Evolutionary conservation across 2,888 invertebrate species (phyloP).

Genomic region (Philereme vetulata): DNA sequence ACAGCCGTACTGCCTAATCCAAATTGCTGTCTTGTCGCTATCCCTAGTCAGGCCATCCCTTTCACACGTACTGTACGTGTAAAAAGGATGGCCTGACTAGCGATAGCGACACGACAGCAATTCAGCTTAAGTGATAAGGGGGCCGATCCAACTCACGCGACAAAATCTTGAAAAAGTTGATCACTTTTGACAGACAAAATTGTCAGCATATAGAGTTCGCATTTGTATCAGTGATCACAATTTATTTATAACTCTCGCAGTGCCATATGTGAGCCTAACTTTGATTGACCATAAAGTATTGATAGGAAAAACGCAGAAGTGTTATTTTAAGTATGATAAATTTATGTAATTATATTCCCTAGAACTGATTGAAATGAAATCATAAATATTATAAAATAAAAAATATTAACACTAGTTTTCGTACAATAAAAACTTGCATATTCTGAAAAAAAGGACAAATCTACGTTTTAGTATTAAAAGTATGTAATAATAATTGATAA

Average conservation of each 20-base stretch:
- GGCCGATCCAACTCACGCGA: no score
- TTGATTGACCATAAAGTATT: constrained; percentile 32
- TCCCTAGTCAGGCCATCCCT: no score
- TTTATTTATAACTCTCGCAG: constrained; percentile 39
- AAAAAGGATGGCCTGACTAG: no score
- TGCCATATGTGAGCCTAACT: constrained; percentile 53
- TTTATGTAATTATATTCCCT: neutral
- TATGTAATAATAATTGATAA: constrained; percentile 5
- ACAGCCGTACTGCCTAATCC: no score
- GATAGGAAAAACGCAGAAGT: constrained; percentile 1
- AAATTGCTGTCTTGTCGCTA: no score
- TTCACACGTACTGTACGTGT: no score
- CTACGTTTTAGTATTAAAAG: constrained; percentile 1
- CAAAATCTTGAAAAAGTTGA: no score
- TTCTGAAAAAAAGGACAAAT: constrained; percentile 15
- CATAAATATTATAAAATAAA: constrained; percentile 2
- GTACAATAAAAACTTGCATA: constrained; percentile 5
- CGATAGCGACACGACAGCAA: no score
- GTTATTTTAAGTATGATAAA: constrained; percentile 8
- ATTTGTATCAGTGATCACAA: neutral
- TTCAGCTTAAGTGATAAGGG: no score
- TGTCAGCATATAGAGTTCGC: no score
- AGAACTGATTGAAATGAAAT: constrained; percentile 5
- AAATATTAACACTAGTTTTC: constrained; percentile 13
- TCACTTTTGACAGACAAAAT: no score